These are phyloP conservation scores for Heteromormyrus szaboi DNA, from an alignment of 2,797 vertebrate species.

Conservation along the genomic window DNA sequence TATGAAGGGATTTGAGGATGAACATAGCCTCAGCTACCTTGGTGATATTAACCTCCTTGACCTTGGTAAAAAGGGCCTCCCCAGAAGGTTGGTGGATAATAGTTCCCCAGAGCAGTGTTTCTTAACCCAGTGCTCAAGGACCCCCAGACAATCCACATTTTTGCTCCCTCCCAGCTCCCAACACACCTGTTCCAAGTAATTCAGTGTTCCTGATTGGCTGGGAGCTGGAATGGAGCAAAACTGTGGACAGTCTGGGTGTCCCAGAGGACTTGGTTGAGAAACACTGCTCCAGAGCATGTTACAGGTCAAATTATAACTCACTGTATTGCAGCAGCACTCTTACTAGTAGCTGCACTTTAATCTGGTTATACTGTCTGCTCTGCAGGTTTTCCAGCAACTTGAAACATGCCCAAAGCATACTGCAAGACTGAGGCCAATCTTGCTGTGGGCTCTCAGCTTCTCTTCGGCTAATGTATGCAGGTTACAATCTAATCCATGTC, in stretches of 20 bases:
- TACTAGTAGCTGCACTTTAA: background rate
- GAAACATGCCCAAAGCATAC: background rate
- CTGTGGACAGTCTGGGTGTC: background rate
- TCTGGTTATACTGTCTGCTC: background rate
- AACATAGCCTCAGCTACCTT: background rate
- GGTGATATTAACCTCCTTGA: background rate
- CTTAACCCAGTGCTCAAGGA: background rate
- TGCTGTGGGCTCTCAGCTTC: background rate
- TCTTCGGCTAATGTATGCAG: background rate
- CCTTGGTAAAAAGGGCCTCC: background rate
- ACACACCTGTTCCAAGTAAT: background rate
- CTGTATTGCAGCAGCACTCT: background rate
- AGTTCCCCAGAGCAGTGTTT: background rate
- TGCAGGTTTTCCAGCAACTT: background rate
- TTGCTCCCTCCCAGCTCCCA: background rate
- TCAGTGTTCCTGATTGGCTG: background rate
- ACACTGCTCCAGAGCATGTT: background rate
- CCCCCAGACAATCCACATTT: background rate
- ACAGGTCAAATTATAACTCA: background rate
- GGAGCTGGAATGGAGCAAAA: background rate
- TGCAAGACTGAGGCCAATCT: background rate
- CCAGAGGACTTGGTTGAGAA: background rate
- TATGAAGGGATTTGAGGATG: background rate
- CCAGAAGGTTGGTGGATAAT: background rate
- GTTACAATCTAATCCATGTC: background rate